phyloP scores from a whole-genome alignment of 2,113 vertebrate species.

The Halcyon malimbica region DNA sequence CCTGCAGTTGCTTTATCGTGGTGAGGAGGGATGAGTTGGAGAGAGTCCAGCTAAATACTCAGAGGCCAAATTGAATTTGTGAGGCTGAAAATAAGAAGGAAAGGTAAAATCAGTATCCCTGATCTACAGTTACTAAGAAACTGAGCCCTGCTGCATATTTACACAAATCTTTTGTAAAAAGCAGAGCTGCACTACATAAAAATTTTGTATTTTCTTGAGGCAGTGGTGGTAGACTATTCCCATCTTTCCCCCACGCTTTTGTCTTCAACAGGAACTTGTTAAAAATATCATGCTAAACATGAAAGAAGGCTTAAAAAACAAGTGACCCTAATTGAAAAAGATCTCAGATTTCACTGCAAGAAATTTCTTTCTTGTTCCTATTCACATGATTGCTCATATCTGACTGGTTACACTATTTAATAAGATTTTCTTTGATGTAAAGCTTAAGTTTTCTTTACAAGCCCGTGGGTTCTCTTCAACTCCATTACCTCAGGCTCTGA shows the following conservation, averaged over 20 bases:
- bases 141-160: background rate
- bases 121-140: background rate
- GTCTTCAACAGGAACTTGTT: background rate
- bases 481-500: background rate
- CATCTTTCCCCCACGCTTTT: background rate
- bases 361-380: background rate
- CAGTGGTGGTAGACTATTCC: background rate
- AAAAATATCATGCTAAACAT: background rate
- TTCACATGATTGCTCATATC: background rate
- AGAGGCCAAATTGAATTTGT: background rate
- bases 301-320: background rate
- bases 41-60: constrained; percentile 8
- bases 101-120: background rate
- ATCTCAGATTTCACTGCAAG: background rate
- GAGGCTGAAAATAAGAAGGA: constrained; percentile 16
- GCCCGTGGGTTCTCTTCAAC: background rate
- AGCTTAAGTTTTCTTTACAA: background rate
- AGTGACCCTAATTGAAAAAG: background rate
- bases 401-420: background rate
- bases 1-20: background rate
- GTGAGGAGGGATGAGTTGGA: constrained; percentile 14
- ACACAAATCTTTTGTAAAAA: background rate
- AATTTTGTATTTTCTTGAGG: background rate
- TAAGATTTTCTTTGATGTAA: background rate
- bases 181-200: background rate